phyloP scores from a whole-genome alignment of 1,140 invertebrate genomes.

The Macrostomum lignano region DNA sequence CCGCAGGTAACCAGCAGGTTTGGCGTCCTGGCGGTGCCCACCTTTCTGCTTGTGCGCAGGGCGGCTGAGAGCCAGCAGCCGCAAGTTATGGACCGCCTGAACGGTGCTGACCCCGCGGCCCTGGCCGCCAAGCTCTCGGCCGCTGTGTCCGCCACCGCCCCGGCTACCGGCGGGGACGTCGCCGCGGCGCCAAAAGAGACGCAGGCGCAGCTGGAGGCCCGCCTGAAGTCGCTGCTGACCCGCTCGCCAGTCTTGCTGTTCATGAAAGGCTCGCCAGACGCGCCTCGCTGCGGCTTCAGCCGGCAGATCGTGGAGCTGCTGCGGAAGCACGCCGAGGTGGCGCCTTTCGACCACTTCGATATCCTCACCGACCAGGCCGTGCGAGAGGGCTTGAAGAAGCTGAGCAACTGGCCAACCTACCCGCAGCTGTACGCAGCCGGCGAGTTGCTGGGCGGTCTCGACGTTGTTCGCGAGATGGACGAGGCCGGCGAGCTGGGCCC shows the following conservation, averaged over 20 bases:
- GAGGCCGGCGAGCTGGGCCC: constrained; percentile 78
- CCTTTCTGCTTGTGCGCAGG: no score
- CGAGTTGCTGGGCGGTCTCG: constrained; percentile 83
- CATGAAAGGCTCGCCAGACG: constrained; percentile 57
- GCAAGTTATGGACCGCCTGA: no score
- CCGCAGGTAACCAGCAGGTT: no score
- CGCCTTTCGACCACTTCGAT: constrained; percentile 51
- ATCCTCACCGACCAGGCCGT: constrained; percentile 58
- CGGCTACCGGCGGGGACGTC: no score
- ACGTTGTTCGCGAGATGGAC: constrained; percentile 83
- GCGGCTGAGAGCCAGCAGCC: no score
- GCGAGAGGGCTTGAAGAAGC: constrained; percentile 73
- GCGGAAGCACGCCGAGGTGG: constrained; percentile 76
- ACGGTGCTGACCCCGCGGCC: no score
- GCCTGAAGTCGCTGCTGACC: constrained; percentile 51
- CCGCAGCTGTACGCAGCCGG: constrained; percentile 72
- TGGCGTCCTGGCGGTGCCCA: no score
- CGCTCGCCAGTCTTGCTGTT: constrained; percentile 52
- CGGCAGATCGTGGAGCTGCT: constrained; percentile 81
- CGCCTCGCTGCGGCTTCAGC: constrained; percentile 75
- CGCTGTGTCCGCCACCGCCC: no score
- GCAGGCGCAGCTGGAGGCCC: no score
- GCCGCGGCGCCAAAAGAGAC: no score
- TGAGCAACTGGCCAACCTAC: constrained; percentile 87
- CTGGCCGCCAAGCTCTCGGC: no score